Percentiles rank a stretch among this genome's conserved stretches.
Conservation (phyloP, 2,113 vertebrate species). For the Rana temporaria region DNA sequence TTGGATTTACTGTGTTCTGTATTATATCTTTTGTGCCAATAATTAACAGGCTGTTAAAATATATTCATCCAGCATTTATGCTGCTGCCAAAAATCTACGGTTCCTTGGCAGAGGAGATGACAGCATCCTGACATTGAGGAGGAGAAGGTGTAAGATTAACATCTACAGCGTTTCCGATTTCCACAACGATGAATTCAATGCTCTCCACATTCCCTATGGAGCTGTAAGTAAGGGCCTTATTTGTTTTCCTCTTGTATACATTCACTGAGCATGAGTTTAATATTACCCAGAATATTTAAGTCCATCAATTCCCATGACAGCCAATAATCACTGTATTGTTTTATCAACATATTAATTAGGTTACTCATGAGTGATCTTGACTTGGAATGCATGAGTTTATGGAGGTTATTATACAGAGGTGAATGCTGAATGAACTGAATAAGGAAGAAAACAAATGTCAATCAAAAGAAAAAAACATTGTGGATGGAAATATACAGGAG, state of each 20-base stretch:
- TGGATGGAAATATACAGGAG: too few relatives aligned
- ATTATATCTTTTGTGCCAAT: background rate
- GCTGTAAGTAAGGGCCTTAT: background rate
- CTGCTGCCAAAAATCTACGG: background rate
- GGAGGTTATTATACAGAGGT: too few relatives aligned
- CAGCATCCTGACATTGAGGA: background rate
- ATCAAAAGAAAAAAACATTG: too few relatives aligned
- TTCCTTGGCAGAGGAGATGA: background rate
- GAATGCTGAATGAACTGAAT: too few relatives aligned
- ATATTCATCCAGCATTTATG: background rate
- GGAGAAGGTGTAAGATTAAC: background rate
- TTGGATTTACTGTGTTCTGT: background rate
- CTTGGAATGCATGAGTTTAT: too few relatives aligned
- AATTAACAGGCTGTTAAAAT: background rate
- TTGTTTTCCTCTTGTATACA: background rate
- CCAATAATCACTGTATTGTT: slow-evolving; percentile 10
- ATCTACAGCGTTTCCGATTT: slow-evolving; percentile 14
- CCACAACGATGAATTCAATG: background rate
- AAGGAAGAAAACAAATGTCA: too few relatives aligned
- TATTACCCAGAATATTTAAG: background rate
- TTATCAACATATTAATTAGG: slow-evolving; percentile 5
- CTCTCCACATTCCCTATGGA: background rate
- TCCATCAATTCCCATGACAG: background rate
- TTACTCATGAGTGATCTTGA: background rate
- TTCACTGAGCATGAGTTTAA: slow-evolving; percentile 17